A percentile compares a stretch with the other conserved stretches of the same genome.
These are phyloP conservation scores for Aurelia sp. DNA, from an alignment of 30 jellyfish, hydroid and myxozoan species.

Conservation along the genomic window DNA sequence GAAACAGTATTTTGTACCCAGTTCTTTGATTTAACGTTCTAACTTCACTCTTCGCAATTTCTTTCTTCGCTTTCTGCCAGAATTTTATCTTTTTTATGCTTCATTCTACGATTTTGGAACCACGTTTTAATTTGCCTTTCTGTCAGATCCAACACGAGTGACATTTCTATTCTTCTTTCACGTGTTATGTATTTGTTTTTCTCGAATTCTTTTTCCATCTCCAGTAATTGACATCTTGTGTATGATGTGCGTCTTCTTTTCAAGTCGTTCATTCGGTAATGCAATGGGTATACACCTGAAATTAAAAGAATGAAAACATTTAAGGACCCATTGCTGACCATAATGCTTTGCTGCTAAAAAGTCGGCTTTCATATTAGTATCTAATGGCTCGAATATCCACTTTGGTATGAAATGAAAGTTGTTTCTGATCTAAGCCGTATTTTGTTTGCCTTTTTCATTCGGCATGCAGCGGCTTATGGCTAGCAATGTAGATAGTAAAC, in stretches of 20 bases:
- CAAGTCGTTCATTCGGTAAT: constrained; percentile 53
- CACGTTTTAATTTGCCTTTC: constrained; percentile 95
- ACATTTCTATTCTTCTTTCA: constrained; percentile 83
- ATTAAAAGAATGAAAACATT: too few relatives aligned
- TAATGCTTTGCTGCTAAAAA: too few relatives aligned
- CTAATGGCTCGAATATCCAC: too few relatives aligned
- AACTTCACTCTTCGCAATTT: not conserved
- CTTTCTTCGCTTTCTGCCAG: not conserved
- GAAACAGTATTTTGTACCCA: too few relatives aligned
- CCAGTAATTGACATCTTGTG: constrained; percentile 80
- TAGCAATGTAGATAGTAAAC: too few relatives aligned
- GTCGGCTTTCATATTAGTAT: too few relatives aligned
- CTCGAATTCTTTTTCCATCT: constrained; percentile 82
- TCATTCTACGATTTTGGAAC: constrained; percentile 96
- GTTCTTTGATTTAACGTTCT: not conserved
- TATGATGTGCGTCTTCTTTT: constrained; percentile 86
- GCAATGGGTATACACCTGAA: constrained; percentile 68
- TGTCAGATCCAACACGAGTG: constrained; percentile 63
- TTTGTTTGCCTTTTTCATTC: too few relatives aligned
- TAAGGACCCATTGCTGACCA: too few relatives aligned
- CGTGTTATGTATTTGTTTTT: constrained; percentile 72
- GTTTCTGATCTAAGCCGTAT: too few relatives aligned
- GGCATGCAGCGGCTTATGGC: too few relatives aligned
- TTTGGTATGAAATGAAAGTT: too few relatives aligned
- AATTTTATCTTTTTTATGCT: constrained; percentile 56